Evolutionary conservation across 2,888 invertebrate species (phyloP).

Genomic region (Eristalis tenax): DNA sequence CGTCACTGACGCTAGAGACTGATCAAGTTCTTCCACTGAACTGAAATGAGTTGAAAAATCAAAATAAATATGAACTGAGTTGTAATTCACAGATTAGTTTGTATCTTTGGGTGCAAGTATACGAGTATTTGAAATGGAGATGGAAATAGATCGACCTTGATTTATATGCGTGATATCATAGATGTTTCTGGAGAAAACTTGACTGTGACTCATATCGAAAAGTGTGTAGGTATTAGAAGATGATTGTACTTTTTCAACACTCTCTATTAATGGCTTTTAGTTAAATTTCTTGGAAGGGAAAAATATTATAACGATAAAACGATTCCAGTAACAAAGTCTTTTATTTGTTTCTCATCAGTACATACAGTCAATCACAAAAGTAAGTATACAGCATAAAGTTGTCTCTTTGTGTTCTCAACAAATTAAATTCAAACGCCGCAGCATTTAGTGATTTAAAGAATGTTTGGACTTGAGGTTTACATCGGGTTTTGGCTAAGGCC

Average conservation of each 20-base stretch:
- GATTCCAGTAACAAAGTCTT: too few relatives aligned
- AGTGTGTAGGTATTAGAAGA: background rate
- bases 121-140: background rate
- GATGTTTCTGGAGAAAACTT: constrained; percentile 20
- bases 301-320: too few relatives aligned
- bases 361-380: too few relatives aligned
- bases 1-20: constrained; percentile 16
- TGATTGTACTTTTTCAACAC: background rate
- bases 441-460: too few relatives aligned
- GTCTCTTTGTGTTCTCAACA: too few relatives aligned
- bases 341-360: too few relatives aligned
- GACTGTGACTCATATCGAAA: background rate
- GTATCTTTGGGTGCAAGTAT: background rate
- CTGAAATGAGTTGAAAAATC: constrained; percentile 29
- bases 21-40: constrained; percentile 47
- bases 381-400: too few relatives aligned
- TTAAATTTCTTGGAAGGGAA: too few relatives aligned
- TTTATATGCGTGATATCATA: constrained; percentile 34
- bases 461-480: too few relatives aligned
- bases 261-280: background rate
- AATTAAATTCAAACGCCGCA: too few relatives aligned
- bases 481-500: too few relatives aligned
- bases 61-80: background rate
- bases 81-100: background rate
- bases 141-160: constrained; percentile 20